Evolutionary conservation across 2,113 vertebrate species (phyloP), one percentile per base, ranked within the genome.

Genomic region (Tenrec ecaudatus): DNA sequence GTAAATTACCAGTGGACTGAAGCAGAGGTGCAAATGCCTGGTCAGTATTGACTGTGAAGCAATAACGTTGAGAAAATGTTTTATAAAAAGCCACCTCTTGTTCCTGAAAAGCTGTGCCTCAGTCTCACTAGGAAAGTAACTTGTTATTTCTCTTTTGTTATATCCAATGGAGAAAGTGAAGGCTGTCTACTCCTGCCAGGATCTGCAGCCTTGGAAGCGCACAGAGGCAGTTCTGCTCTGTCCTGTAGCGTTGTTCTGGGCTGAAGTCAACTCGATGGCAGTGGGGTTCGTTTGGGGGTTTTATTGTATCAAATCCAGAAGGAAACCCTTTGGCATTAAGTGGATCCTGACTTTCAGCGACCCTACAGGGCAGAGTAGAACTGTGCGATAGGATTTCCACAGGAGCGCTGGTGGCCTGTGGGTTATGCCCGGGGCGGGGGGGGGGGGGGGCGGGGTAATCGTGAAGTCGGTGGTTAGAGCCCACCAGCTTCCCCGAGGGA

Each of bases 21-120:
- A 73, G 36, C 60, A 47, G 12, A 85, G 14, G 33, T 80, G 38
- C 40, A 92, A 77, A 53, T 79, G 23, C 27, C 47, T 43, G 40
- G 47, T 75, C 81, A 73, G 6, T 40, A 78, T 16, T 73, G 66
- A 90, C n/a, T 86, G 57, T 58, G 36, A 78, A 82, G 75, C 36
- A 86, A 29, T 78, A 81, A 62, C 66, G 82, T 92, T 36, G 47
- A 77, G 75, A 23, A 60, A 62, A 90, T 79, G 40, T 91, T 93
- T 91, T 77, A 29, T 29, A 38, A n/a, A 57, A n/a, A 68, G 27
- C 38, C 47, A 82, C 71, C 62, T 91, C 20, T 9, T 14, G 38
- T 78, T 53, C 53, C 43, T n/a, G 10, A 87, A 38, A 94, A 33
- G 17, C 69, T 71, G 31, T 86, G 71, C 78, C 88, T 64, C 57